Base-by-base conservation (phyloP, 2,797 vertebrate species). In the Etheostoma nigrum region DNA sequence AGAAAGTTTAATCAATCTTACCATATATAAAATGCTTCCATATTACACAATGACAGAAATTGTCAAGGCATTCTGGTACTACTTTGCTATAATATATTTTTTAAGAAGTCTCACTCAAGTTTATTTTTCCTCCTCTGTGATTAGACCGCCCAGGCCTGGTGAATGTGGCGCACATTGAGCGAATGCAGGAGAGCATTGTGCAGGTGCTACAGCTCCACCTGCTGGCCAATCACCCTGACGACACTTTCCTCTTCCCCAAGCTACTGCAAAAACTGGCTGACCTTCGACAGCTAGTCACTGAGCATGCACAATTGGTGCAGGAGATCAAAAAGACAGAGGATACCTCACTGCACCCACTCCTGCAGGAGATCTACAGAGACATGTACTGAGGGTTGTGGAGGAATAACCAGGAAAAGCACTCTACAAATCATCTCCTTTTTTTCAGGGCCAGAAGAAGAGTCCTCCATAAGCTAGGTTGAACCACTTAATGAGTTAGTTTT, bases 251-350 rank as follows among this genome's bases (percentile, higher is more conserved):
- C 68, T 99, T 99, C 92, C 98, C 98, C 0, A 98, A 96, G 91
- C 96, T 99, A 36, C 96, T 99, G 72, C 98, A 99, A 90, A 99
- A 99, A 92, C 96, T 99, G 91, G 97, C 96, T 0, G 98, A 99
- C 93, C 95, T 99, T 51, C 95, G 98, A 73, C 97, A 99, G 83
- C 96, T 99, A 3, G 98, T 99, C 89, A 99, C 98, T 0, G 98
- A 99, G 90, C 98, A 99, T 0, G 97, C 98, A 0, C 96, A 97
- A 72, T 95, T 99, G 44, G 96, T 99, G 70, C 97, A 98, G 92
- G 94, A 98, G 87, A 98, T 99, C 93, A 99, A 98, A 93, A 97
- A 97, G 95, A 97, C 96, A n/a, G 97, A 99, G 89, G 98, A 99
- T 21, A 96, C 97, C 0, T 96, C 96, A 1, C 95, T 99, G 78